Base-by-base conservation (phyloP, 1,140 invertebrate species). In the Scaptomyza hsui region DNA sequence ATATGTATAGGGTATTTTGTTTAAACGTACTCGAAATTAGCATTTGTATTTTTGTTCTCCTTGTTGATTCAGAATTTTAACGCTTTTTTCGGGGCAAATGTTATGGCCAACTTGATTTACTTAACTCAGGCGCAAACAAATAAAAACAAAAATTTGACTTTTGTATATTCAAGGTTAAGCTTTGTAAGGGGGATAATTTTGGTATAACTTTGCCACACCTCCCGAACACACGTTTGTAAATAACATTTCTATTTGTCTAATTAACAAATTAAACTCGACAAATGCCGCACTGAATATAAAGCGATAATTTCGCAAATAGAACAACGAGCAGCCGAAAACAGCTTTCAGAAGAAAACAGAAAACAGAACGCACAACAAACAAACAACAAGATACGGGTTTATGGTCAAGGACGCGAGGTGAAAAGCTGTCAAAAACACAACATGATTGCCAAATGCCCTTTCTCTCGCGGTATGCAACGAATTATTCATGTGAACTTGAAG, bases 221-320 rank as follows among this genome's bases (percentile, higher is more conserved):
- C 18, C 13, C 4, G 1, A 21, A 18, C 15, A 6, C 26, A 16
- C 44, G n/a, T n/a, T n/a, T n/a, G 51, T 39, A 62, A 62, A 55
- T 39, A 62, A 63, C 55, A 78, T 62, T 75, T 81, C 78, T 81
- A 70, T 81, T 81, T 81, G 77, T 77, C 56, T 81, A 81, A 81
- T 81, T 81, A 81, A 81, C 78, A 57, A 78, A 75, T 83, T 75
- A 82, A 82, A 82, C 68, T 62, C 52, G 61, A 73, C 78, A 81
- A 82, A 67, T 71, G 70, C 64, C 70, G 44, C 51, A 60, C 56
- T 39, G 64, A 74, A 82, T 78, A 82, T 67, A 71, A 82, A 82
- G 78, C 74, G 57, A 78, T 82, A 71, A 75, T 78, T 82, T 61
- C 15, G 71, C 78, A 82, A 73, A 61, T 55, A 78, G 59, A 64